Conservation (phyloP, 2,888 invertebrate species). For the Erynnis tages region DNA sequence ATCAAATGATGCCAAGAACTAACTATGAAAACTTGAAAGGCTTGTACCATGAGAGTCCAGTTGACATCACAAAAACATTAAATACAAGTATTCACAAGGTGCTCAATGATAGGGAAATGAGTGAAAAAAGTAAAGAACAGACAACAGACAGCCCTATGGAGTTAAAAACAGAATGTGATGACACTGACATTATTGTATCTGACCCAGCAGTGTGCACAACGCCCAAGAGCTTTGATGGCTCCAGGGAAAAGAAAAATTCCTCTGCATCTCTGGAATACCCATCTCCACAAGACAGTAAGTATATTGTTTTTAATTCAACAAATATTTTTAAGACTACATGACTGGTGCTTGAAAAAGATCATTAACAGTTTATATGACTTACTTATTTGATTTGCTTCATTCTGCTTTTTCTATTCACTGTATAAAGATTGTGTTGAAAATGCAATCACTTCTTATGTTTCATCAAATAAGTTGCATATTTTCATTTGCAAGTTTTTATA, state of each 20-base stretch:
- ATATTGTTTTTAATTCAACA: constrained; percentile 26
- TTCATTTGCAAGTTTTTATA: constrained; percentile 67
- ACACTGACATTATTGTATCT: constrained; percentile 69
- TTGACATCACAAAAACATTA: constrained; percentile 57
- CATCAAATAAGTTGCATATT: constrained; percentile 54
- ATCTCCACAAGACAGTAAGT: constrained; percentile 76
- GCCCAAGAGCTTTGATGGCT: constrained; percentile 59
- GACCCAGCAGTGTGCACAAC: constrained; percentile 70
- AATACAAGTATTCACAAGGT: constrained; percentile 51
- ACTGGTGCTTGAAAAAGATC: not conserved
- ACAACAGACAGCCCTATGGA: constrained; percentile 53
- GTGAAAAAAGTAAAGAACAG: constrained; percentile 54
- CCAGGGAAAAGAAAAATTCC: constrained; percentile 58
- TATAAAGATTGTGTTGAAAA: constrained; percentile 76
- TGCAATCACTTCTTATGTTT: constrained; percentile 74
- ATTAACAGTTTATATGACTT: not conserved
- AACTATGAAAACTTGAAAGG: constrained; percentile 61
- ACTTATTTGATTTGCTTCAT: constrained; percentile 42
- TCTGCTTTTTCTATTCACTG: constrained; percentile 41
- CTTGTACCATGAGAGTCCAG: constrained; percentile 62
- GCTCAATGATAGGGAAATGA: constrained; percentile 45
- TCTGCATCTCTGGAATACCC: constrained; percentile 62
- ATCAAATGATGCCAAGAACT: constrained; percentile 49
- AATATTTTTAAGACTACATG: not conserved
- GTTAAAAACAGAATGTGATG: constrained; percentile 74